phyloP scores from a whole-genome alignment of 2,888 invertebrate genomes.

The Acanthosoma haemorrhoidale region DNA sequence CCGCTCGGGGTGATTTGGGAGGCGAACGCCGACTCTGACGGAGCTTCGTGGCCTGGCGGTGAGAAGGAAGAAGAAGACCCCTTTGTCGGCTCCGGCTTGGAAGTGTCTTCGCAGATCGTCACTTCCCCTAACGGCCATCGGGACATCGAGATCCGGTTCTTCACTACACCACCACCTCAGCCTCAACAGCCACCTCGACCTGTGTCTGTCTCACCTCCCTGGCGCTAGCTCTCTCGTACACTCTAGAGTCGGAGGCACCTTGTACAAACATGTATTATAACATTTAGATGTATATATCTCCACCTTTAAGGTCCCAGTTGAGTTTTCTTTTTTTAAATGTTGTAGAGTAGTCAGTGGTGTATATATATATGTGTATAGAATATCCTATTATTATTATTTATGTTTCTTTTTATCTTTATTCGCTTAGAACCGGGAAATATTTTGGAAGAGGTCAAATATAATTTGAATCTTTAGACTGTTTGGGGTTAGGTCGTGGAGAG shows the following conservation, averaged over 20 bases:
- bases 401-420: conserved; percentile 3
- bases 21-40: conserved; percentile 45
- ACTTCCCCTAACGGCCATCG: conserved; percentile 71
- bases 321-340: conserved; percentile 11
- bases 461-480: conserved; percentile 6
- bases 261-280: conserved; percentile 12
- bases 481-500: conserved; percentile 7
- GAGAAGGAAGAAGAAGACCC: conserved; percentile 32
- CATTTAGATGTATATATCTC: conserved; percentile 10
- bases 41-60: conserved; percentile 48
- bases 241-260: not conserved
- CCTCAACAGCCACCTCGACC: conserved; percentile 37
- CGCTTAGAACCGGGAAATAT: conserved; percentile 9
- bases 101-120: conserved; percentile 71
- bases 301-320: not conserved
- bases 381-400: not conserved
- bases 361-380: conserved; percentile 28
- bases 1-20: conserved; percentile 71
- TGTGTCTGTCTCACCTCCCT: conserved; percentile 36
- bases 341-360: conserved; percentile 25
- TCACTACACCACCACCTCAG: conserved; percentile 54
- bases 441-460: not conserved
- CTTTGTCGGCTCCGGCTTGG: conserved; percentile 50
- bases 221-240: conserved; percentile 29
- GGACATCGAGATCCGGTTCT: conserved; percentile 73